Evolutionary conservation across 1,140 invertebrate genomes (phyloP).

Genomic region (Plodia interpunctella): DNA sequence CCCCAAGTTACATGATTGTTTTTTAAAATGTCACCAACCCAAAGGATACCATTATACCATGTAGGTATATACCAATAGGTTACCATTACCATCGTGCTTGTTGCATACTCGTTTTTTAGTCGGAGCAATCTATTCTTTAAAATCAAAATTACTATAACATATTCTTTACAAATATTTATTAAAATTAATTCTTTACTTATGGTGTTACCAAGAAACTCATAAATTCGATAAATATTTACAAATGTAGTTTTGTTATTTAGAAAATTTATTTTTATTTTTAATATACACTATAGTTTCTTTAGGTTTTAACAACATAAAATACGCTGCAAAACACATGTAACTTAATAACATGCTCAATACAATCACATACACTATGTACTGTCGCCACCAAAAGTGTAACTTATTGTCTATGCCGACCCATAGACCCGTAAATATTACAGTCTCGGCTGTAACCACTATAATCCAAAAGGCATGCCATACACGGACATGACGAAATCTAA

Average conservation of each 20-base stretch:
- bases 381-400: constrained; percentile 79
- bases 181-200: too few relatives aligned
- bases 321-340: constrained; percentile 74
- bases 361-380: constrained; percentile 77
- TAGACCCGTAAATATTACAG: constrained; percentile 79
- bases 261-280: constrained; percentile 32
- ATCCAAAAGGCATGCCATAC: constrained; percentile 82
- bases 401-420: constrained; percentile 81
- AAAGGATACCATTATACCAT: too few relatives aligned
- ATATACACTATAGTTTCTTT: constrained; percentile 72
- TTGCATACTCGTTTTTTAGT: too few relatives aligned
- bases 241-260: constrained; percentile 9
- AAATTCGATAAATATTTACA: not conserved
- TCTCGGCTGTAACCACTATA: constrained; percentile 80
- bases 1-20: not conserved
- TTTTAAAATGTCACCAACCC: too few relatives aligned
- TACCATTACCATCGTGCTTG: too few relatives aligned
- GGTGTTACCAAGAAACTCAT: too few relatives aligned
- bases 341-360: constrained; percentile 68
- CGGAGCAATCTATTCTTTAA: too few relatives aligned
- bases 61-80: too few relatives aligned
- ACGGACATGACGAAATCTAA: constrained; percentile 83
- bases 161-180: too few relatives aligned
- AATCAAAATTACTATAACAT: too few relatives aligned
- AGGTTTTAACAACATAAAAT: constrained; percentile 77